phyloP scores from a whole-genome alignment of 2,113 vertebrate species.

The Nycticorax nycticorax region DNA sequence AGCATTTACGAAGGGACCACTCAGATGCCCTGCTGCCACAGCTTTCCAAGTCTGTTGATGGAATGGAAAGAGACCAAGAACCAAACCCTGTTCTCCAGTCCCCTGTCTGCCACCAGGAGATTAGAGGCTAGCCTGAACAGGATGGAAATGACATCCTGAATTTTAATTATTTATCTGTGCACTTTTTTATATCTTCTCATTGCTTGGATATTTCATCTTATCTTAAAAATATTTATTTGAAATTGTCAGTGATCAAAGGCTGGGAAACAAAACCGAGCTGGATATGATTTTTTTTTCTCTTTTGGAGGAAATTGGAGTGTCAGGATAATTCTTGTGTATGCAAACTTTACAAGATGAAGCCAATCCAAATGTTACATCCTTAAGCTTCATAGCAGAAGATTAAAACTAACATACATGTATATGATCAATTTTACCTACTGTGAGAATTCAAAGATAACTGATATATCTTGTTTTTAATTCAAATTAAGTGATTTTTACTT shows the following conservation, averaged over 20 bases:
- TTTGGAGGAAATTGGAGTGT: conserved; percentile 71
- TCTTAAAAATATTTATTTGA: conserved; percentile 79
- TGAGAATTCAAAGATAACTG: conserved; percentile 16
- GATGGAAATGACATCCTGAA: conserved; percentile 49
- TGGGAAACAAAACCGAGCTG: conserved; percentile 71
- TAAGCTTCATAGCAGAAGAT: conserved; percentile 36
- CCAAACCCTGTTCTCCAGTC: not conserved
- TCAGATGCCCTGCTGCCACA: not conserved
- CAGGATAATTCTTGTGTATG: conserved; percentile 75
- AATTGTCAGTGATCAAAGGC: conserved; percentile 78
- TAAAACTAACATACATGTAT: not conserved
- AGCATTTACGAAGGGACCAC: conserved; percentile 7
- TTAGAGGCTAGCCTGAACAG: conserved; percentile 29
- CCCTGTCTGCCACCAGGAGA: conserved; percentile 24
- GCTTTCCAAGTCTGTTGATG: conserved; percentile 52
- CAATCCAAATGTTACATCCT: conserved; percentile 35
- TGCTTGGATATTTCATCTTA: conserved; percentile 72
- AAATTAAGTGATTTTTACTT: conserved; percentile 70
- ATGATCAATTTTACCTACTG: conserved; percentile 1
- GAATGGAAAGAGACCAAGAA: conserved; percentile 59
- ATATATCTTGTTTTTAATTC: conserved; percentile 63
- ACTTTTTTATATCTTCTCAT: conserved; percentile 50
- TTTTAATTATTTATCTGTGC: conserved; percentile 73
- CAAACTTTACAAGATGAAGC: conserved; percentile 72
- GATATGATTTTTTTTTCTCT: conserved; percentile 47